Base-by-base conservation (phyloP, 2,888 invertebrate species). In the Pandemis heparana region DNA sequence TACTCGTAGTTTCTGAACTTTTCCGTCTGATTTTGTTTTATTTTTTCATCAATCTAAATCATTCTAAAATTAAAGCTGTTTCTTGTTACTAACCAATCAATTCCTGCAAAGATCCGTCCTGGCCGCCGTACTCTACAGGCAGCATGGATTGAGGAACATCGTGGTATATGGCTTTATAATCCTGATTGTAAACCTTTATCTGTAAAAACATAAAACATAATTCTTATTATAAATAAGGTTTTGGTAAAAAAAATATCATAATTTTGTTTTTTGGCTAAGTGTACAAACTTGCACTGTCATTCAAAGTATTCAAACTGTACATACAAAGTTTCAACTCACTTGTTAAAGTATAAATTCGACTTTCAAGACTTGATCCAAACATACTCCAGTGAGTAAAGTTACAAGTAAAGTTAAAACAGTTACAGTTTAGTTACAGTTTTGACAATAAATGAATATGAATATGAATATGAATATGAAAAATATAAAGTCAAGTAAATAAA, bases 81-180 rank as follows among this genome's bases (percentile, higher is more conserved):
- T 53, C 18, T 8, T 16, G 4, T 80, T 88, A 32, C 23, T 32
- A 32, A 95, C 95, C 93, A 71, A 89, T 91, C 62, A 96, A 80
- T 76, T 95, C 92, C 77, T 92, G 86, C 51, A 95, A 70, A 32
- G 92, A 83, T 9, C 94, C 94, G 72, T 92, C 95, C 48, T 92
- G 90, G 0, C 96, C 96, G 16, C 95, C 96, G 77, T 95, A 95
- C 82, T 96, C 95, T 12, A 84, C 83, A 0, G 96, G 96, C 12
- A 96, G 82, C 66, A 95, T 82, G 9, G 87, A 82, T 76, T 92
- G 91, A 0, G 96, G 95, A 75, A 96, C 87, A 39, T 86, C 77
- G 78, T 95, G 89, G 79, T 94, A 92, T 63, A 96, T 83, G 8
- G 89, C 87, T 10, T 92, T 89, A 78, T 93, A 88, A 79, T 95